A percentile compares a stretch with the other conserved stretches of the same genome.
Evolutionary conservation across 2,888 invertebrate genomes (phyloP).

Genomic region (Brachyopa scutellaris): DNA sequence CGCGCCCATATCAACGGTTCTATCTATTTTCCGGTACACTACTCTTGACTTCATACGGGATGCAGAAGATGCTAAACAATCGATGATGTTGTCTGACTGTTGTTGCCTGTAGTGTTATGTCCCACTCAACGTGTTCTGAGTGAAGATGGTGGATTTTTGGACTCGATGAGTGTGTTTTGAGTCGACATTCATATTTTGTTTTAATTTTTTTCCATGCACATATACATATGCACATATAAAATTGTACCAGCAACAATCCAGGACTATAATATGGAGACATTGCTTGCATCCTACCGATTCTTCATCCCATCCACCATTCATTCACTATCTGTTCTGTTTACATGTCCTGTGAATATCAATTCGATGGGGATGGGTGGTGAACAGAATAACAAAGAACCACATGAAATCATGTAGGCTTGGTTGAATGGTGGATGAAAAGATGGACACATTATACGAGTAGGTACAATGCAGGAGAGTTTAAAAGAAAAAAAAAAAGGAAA

Average conservation of each 20-base stretch:
- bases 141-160: conserved; percentile 56
- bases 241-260: conserved; percentile 20
- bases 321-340: conserved; percentile 64
- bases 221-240: too few species aligned
- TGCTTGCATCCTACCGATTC: conserved; percentile 21
- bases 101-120: conserved; percentile 50
- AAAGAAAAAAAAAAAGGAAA: conserved; percentile 5
- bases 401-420: conserved; percentile 34
- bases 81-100: conserved; percentile 64
- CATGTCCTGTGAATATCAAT: conserved; percentile 68
- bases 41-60: conserved; percentile 51
- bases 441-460: conserved; percentile 62
- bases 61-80: conserved; percentile 62
- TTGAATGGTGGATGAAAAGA: conserved; percentile 26
- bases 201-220: conserved; percentile 21
- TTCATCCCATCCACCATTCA: conserved; percentile 43
- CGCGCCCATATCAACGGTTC: conserved; percentile 55
- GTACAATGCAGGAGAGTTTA: conserved; percentile 24
- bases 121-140: conserved; percentile 65
- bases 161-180: conserved; percentile 38
- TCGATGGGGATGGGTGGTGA: conserved; percentile 19
- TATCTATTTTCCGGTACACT: conserved; percentile 59
- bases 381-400: conserved; percentile 46
- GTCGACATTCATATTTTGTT: conserved; percentile 45
- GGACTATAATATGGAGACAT: conserved; percentile 8